Base-by-base conservation (phyloP, 2,888 invertebrate species). In the Spodoptera littoralis region DNA sequence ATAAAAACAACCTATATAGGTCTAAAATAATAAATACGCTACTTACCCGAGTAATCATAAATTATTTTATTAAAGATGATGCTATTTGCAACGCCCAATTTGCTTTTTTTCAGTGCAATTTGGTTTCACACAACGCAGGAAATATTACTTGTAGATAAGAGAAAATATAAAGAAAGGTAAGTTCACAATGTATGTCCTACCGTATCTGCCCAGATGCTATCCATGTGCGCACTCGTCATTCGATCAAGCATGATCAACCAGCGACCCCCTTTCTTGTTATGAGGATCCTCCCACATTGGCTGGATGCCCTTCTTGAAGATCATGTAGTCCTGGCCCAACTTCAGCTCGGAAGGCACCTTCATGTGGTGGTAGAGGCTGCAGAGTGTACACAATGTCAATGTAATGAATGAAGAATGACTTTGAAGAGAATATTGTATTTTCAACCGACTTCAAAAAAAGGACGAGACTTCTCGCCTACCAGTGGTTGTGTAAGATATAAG, bases 231-330 rank as follows among this genome's bases (percentile, higher is more conserved):
- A 11, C 96, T 96, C 82, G 96, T 96, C 96, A 96, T 83, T 81
- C 58, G 97, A 97, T 76, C 97, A 64, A 98, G 96, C 12, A 98
- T 96, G 69, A 98, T 96, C 11, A 98, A 92, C 98, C 98, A 98
- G 67, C 98, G 95, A 3, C 98, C 98, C 11, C 98, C 98, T 56
- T 92, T 90, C 83, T 96, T 96, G 89, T 99, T 99, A n/a, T 96
- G 96, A 2, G 93, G 93, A 88, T 99, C 98, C 91, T 99, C 98
- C 99, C 99, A 99, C 98, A 97, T 98, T 0, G 98, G 98, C 77
- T 96, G 95, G 73, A 98, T 96, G 5, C 97, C 98, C 87, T 96
- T 92, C 87, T 97, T 97, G 86, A 97, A 97, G 76, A 97, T 90
- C n/a, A 96, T 95, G 82, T 98, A 98, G 92, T 98, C 98, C 51